These are phyloP conservation scores for Cataglyphis rosenhaueri DNA, from an alignment of 2,888 invertebrate species.

Conservation along the genomic window DNA sequence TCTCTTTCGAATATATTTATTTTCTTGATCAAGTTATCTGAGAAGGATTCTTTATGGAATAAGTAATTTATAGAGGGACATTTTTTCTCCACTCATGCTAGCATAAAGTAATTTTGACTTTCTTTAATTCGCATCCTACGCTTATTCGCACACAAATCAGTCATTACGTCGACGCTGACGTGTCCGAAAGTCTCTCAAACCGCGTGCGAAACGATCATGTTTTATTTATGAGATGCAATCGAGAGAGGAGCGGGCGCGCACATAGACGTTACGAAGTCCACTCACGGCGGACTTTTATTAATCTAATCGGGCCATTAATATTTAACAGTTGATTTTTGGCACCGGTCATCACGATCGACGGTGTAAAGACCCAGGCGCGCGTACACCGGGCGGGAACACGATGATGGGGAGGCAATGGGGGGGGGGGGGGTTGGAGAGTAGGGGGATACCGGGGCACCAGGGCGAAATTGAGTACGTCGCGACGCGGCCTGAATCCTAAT, in stretches of 20 bases:
- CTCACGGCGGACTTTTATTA: conserved; percentile 65
- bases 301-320: conserved; percentile 81
- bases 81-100: background rate
- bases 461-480: conserved; percentile 75
- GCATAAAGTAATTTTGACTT: background rate
- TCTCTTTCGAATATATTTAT: background rate
- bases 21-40: background rate
- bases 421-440: no score
- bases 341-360: conserved; percentile 78
- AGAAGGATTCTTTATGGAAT: background rate
- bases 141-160: conserved; percentile 1
- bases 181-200: background rate
- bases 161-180: conserved; percentile 9
- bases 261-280: conserved; percentile 46
- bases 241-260: conserved; percentile 27
- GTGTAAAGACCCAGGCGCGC: conserved; percentile 67
- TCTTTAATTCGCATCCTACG: background rate
- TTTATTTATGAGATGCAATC: conserved; percentile 47
- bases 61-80: background rate
- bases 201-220: conserved; percentile 16
- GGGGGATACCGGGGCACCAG: conserved; percentile 26
- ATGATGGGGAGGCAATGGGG: background rate
- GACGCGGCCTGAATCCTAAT: conserved; percentile 74
- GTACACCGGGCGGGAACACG: background rate
- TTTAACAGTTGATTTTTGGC: conserved; percentile 79